A percentile compares a stretch with the other conserved stretches of the same genome.
These are phyloP conservation scores for Pandemis corylana DNA, from an alignment of 2,888 invertebrate species.

Conservation along the genomic window DNA sequence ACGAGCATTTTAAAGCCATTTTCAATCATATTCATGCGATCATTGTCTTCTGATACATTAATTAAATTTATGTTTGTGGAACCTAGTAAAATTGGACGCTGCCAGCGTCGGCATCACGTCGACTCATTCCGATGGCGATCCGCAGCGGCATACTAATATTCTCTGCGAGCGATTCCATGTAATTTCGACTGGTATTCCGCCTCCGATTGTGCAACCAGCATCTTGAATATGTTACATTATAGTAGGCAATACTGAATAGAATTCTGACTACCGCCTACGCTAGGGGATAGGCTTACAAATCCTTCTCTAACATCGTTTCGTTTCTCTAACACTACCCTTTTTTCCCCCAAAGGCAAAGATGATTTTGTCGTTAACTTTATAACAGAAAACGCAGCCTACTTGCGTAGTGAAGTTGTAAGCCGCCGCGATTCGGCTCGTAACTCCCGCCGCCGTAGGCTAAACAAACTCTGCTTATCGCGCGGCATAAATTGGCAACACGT, in stretches of 20 bases:
- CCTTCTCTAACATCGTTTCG: conserved; percentile 3
- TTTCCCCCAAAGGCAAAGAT: conserved; percentile 8
- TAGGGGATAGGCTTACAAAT: not conserved
- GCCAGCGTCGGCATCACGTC: conserved; percentile 71
- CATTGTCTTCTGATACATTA: not conserved
- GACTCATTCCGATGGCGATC: conserved; percentile 79
- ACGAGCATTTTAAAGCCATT: not conserved
- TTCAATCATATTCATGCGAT: not conserved
- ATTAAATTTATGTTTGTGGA: conserved; percentile 50
- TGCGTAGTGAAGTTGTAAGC: conserved; percentile 52
- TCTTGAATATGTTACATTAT: conserved; percentile 78
- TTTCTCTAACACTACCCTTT: not conserved
- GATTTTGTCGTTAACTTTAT: conserved; percentile 13
- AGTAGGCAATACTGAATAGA: conserved; percentile 50
- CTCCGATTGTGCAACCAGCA: conserved; percentile 71
- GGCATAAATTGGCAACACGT: conserved; percentile 84
- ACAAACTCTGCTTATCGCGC: conserved; percentile 82
- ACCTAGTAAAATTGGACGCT: conserved; percentile 72
- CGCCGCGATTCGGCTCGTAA: conserved; percentile 66
- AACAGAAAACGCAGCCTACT: conserved; percentile 37
- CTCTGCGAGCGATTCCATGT: conserved; percentile 75
- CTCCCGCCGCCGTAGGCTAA: conserved; percentile 73
- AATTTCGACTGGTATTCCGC: conserved; percentile 72
- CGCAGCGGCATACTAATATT: conserved; percentile 80
- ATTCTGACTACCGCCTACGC: conserved; percentile 37